These are phyloP conservation scores for Geopemphigus sp. DNA, from an alignment of 1,140 invertebrate species.

Conservation along the genomic window DNA sequence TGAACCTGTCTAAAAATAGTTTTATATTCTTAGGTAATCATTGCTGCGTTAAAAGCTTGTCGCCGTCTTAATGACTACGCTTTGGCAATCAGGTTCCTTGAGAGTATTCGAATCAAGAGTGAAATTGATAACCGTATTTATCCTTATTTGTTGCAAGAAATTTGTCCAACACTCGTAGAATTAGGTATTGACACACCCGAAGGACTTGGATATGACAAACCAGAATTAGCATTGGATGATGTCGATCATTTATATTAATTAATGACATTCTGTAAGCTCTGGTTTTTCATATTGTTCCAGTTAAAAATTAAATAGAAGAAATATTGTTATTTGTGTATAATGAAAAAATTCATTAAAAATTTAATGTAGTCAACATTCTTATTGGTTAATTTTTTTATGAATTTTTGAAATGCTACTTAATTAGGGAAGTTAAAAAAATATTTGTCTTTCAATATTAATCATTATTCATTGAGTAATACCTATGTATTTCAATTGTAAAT, in stretches of 20 bases:
- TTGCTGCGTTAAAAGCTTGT: constrained; percentile 88
- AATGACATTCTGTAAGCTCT: not conserved
- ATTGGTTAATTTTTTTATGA: not conserved
- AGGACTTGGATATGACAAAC: constrained; percentile 95
- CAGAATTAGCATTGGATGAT: constrained; percentile 80
- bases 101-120: constrained; percentile 88
- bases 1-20: not conserved
- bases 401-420: not conserved
- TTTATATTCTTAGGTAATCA: constrained; percentile 59
- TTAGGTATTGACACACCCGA: constrained; percentile 92
- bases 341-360: constrained; percentile 2
- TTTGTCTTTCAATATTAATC: not conserved
- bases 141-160: constrained; percentile 90
- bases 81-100: constrained; percentile 86
- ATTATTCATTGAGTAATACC: too few species aligned
- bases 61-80: constrained; percentile 92
- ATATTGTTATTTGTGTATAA: not conserved
- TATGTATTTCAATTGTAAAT: too few species aligned
- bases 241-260: constrained; percentile 67
- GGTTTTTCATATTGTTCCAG: constrained; percentile 7
- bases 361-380: not conserved
- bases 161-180: constrained; percentile 87
- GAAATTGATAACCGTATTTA: constrained; percentile 78
- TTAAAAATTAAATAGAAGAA: constrained; percentile 38
- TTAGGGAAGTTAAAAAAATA: not conserved